phyloP scores from a whole-genome alignment of 2,888 invertebrate species.

The Macrophya alboannulata region DNA sequence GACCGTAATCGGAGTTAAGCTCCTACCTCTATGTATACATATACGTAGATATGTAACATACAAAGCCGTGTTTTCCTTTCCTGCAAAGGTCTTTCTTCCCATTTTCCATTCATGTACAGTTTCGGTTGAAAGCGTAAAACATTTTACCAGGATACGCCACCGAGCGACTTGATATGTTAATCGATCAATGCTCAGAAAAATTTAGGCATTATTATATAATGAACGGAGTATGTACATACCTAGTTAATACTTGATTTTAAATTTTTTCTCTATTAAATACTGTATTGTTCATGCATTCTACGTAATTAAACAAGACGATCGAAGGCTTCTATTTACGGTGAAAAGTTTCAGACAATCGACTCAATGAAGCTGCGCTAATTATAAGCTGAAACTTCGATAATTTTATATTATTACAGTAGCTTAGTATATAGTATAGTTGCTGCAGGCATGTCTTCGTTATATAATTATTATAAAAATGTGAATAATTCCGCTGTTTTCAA shows the following conservation, averaged over 20 bases:
- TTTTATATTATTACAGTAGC: neutral
- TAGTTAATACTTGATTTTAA: too few relatives aligned
- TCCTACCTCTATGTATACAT: neutral
- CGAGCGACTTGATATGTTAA: neutral
- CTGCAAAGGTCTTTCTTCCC: neutral
- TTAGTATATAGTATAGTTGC: neutral
- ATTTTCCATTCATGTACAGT: neutral
- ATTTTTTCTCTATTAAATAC: neutral
- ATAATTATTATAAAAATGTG: neutral
- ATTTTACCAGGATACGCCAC: neutral
- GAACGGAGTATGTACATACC: too few relatives aligned
- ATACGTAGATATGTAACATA: neutral
- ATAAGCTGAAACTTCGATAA: neutral
- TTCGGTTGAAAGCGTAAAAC: neutral
- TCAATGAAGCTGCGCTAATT: neutral
- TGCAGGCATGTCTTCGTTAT: neutral
- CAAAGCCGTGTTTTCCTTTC: constrained; percentile 23
- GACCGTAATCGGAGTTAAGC: constrained; percentile 31
- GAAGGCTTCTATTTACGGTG: neutral
- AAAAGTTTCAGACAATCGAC: neutral
- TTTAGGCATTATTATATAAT: neutral
- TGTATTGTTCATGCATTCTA: neutral
- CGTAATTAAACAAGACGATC: neutral
- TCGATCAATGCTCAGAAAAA: neutral
- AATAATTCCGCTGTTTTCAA: neutral